Conservation (phyloP, 2,797 vertebrate genomes). For the Discoglossus pictus region DNA sequence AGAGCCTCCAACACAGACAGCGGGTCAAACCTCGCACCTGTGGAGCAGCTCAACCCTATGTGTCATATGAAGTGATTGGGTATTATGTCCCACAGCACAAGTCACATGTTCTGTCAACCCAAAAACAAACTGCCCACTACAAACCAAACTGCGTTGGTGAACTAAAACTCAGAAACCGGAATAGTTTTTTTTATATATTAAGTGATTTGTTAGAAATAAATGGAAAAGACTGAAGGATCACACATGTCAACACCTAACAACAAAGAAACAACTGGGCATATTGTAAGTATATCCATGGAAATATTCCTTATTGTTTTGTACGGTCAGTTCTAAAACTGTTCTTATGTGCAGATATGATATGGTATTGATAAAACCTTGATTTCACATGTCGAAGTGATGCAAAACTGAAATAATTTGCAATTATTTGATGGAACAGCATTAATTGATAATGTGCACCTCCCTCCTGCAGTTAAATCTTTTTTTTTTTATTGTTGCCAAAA, state of each 20-base stretch:
- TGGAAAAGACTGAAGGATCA: not conserved
- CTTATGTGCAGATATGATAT: too few species aligned
- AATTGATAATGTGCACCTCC: too few species aligned
- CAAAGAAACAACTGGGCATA: slow-evolving; percentile 1
- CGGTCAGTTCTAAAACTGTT: too few species aligned
- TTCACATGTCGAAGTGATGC: too few species aligned
- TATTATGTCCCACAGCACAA: not conserved
- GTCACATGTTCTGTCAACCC: slow-evolving; percentile 3
- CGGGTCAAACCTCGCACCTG: slow-evolving; percentile 55
- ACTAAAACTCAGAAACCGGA: too few species aligned
- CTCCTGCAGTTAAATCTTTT: too few species aligned
- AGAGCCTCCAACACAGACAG: not conserved
- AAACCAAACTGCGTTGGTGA: not conserved
- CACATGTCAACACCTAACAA: not conserved
- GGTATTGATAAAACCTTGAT: too few species aligned
- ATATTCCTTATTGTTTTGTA: not conserved
- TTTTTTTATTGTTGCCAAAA: too few species aligned
- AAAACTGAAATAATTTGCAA: too few species aligned
- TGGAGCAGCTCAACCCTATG: slow-evolving; percentile 33
- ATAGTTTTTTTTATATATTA: too few species aligned
- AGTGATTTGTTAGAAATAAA: not conserved
- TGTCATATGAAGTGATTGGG: slow-evolving; percentile 17
- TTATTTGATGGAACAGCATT: too few species aligned
- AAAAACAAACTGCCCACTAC: not conserved
- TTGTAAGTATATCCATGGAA: slow-evolving; percentile 21